Conservation (phyloP, 1,140 invertebrate species). For the Meloidogyne chitwoodi region DNA sequence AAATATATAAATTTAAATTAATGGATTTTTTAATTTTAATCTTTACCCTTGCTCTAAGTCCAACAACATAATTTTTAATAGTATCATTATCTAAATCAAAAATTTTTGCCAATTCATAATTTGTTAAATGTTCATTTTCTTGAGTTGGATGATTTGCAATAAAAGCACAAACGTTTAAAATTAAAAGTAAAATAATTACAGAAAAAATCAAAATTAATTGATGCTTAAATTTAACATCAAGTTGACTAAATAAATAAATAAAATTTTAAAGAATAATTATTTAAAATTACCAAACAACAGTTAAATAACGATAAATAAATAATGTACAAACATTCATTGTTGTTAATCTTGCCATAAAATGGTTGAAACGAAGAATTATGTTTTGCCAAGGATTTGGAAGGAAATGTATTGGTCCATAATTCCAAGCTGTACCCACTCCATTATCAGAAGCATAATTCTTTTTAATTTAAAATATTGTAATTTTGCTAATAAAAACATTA, state of each 20-base stretch:
- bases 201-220: not conserved
- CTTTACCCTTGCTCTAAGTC: not conserved
- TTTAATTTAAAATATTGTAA: too few relatives aligned
- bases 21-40: not conserved
- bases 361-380: not conserved
- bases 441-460: not conserved
- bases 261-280: too few relatives aligned
- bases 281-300: too few relatives aligned
- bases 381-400: not conserved
- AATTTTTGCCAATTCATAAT: not conserved
- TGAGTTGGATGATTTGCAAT: not conserved
- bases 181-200: not conserved
- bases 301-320: too few relatives aligned
- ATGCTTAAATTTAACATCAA: not conserved
- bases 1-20: not conserved
- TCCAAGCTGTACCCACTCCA: not conserved
- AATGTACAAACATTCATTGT: too few relatives aligned
- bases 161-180: not conserved
- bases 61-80: not conserved
- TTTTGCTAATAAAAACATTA: too few relatives aligned
- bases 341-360: not conserved
- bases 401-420: not conserved
- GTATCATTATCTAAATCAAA: not conserved
- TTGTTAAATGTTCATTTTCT: not conserved
- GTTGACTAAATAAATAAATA: not conserved